Evolutionary conservation across 2,113 vertebrate species (phyloP).

Genomic region (Syngnathoides biaculeatus): DNA sequence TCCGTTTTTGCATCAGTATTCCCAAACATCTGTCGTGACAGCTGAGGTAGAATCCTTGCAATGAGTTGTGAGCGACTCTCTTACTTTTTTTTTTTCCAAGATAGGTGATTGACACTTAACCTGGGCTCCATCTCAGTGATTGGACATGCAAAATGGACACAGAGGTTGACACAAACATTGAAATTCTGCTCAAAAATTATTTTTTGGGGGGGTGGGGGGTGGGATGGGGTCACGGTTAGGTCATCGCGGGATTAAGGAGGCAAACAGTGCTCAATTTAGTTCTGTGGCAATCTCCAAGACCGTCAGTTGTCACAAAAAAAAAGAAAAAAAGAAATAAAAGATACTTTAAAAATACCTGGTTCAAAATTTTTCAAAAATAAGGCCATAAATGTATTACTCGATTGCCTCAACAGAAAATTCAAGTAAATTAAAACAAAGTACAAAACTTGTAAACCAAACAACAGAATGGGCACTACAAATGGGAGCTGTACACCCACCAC

Average conservation of each 20-base stretch:
- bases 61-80: slow-evolving; percentile 66
- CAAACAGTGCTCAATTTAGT: slow-evolving; percentile 55
- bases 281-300: slow-evolving; percentile 54
- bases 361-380: slow-evolving; percentile 59
- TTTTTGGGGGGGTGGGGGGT: not conserved
- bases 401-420: slow-evolving; percentile 61
- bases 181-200: slow-evolving; percentile 14
- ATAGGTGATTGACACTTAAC: slow-evolving; percentile 57
- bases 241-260: slow-evolving; percentile 34
- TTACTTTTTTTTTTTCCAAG: slow-evolving; percentile 48
- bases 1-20: slow-evolving; percentile 77
- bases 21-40: slow-evolving; percentile 74
- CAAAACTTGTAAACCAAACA: slow-evolving; percentile 52
- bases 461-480: slow-evolving; percentile 31
- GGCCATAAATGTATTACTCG: slow-evolving; percentile 61
- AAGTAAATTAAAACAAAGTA: slow-evolving; percentile 66
- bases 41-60: slow-evolving; percentile 82
- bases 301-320: slow-evolving; percentile 30
- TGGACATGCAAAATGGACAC: slow-evolving; percentile 55
- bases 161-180: slow-evolving; percentile 22
- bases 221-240: not conserved
- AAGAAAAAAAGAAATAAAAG: slow-evolving; percentile 28
- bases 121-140: slow-evolving; percentile 68
- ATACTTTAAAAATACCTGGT: slow-evolving; percentile 62
- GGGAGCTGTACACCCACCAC: slow-evolving; percentile 45